Base-by-base conservation (phyloP, 1,140 invertebrate genomes). In the Lineus longissimus region DNA sequence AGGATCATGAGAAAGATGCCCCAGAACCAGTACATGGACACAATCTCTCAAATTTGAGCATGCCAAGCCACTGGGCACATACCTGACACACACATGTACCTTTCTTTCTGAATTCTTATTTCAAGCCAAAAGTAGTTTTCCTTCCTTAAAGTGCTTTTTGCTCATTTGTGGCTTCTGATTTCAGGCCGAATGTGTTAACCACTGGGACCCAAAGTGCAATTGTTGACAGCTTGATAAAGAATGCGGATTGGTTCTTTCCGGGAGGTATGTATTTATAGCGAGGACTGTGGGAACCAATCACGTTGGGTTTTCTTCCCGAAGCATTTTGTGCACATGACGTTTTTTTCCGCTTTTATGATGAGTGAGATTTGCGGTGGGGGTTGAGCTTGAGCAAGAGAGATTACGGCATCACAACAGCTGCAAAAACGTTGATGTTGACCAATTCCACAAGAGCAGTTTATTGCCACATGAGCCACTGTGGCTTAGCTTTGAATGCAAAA, bases 161-260 rank as follows among this genome's bases (percentile, higher is more conserved):
- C 22, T 41, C 25, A 13, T 30, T 19, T 25, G 25, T 23, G 64
- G 31, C 57, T 56, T 62, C 57, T n/a, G 62, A 61, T 67, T 77
- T 68, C 73, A 91, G 91, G 40, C 88, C 88, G 77, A 93, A 89
- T 76, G 95, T 96, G 89, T 87, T 90, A 73, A 90, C 90, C 59
- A 89, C 92, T 13, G 94, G 93, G 81, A 89, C 90, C 57, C 85
- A 88, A 80, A 88, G 86, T 81, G 81, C 85, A 66, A 88, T 95
- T 63, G 88, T 95, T 0, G 94, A 97, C 73, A 83, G 89, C 64
- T 84, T 97, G 63, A 88, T 97, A 43, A 90, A 88, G 40, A 89
- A 94, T 77, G 89, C 89, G 61, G 91, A 95, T 76, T 89, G 87
- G 84, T 91, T 94, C 76, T 94, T 94, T 75, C 89, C 90, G 61